Percentiles rank a stretch among this genome's conserved stretches.
Conservation (phyloP, 2,888 invertebrate species). For the Hartigia nigra region DNA sequence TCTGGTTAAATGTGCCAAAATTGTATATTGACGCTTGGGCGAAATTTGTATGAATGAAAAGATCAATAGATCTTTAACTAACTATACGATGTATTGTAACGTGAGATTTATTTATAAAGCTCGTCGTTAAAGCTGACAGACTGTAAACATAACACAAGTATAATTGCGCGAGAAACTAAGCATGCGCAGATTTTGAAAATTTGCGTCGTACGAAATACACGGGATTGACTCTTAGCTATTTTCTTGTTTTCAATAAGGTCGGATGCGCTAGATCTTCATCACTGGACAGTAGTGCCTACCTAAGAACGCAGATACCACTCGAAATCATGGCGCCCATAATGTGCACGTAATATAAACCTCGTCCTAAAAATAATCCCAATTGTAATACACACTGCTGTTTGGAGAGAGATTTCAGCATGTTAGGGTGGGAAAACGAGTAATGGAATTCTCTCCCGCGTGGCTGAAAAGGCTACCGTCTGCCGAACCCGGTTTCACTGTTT, state of each 20-base stretch:
- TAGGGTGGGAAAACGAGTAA: slow-evolving; percentile 1
- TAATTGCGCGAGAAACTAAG: not conserved
- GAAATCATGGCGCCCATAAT: slow-evolving; percentile 22
- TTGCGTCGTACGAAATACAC: not conserved
- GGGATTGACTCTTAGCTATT: not conserved
- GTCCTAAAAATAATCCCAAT: slow-evolving; percentile 38
- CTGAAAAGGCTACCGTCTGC: not conserved
- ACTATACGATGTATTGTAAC: rapidly evolving
- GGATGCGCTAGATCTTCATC: not conserved
- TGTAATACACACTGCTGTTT: slow-evolving; percentile 22
- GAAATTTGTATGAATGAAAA: not conserved
- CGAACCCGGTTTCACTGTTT: slow-evolving; percentile 16
- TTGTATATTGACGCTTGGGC: not conserved
- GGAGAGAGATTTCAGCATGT: slow-evolving; percentile 19
- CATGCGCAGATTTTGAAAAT: not conserved
- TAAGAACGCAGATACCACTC: not conserved
- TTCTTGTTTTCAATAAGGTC: not conserved
- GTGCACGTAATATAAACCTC: slow-evolving; percentile 29
- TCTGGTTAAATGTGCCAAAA: not conserved
- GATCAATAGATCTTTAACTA: not conserved
- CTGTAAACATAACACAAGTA: not conserved
- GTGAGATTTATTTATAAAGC: not conserved
- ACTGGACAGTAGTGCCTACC: not conserved
- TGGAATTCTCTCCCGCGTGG: not conserved
- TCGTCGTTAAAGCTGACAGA: not conserved